These are phyloP conservation scores for Halisarca cf. caerulea DNA, from an alignment of 37 sponge, comb jelly and placozoan genomes.

Conservation along the genomic window DNA sequence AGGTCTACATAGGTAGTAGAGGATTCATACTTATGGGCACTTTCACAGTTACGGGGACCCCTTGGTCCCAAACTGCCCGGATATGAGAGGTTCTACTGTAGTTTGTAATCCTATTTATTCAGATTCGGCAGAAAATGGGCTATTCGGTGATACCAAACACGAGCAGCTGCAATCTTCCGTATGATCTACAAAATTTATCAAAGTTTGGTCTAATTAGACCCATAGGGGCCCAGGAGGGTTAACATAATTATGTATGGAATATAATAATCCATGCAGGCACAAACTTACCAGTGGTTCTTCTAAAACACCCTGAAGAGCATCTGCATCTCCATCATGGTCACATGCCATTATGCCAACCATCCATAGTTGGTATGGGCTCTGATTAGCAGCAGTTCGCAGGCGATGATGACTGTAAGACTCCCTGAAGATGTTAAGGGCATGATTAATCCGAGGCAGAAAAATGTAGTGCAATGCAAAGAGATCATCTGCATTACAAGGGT, in stretches of 20 bases:
- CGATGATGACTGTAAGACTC: slow-evolving; percentile 41
- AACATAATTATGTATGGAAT: not conserved
- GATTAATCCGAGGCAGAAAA: slow-evolving; percentile 35
- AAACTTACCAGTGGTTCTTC: slow-evolving; percentile 16
- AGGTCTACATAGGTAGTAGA: too few relatives aligned
- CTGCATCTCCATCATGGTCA: not conserved
- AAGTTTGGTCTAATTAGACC: too few relatives aligned
- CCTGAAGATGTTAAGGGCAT: slow-evolving; percentile 27
- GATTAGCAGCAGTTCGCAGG: slow-evolving; percentile 28
- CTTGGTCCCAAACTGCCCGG: too few relatives aligned
- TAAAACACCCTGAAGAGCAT: slow-evolving; percentile 17
- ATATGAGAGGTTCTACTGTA: too few relatives aligned
- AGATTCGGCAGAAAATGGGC: too few relatives aligned
- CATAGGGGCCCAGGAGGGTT: too few relatives aligned
- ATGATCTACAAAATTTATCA: too few relatives aligned
- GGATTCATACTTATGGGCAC: too few relatives aligned
- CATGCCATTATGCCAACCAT: not conserved
- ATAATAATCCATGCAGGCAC: not conserved
- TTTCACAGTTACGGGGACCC: too few relatives aligned
- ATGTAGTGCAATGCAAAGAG: slow-evolving; percentile 42
- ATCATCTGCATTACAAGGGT: slow-evolving; percentile 23
- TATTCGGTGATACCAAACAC: too few relatives aligned
- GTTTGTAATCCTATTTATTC: too few relatives aligned
- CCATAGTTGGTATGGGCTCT: slow-evolving; percentile 63
- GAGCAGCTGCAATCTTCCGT: too few relatives aligned